Evolutionary conservation across 2,113 vertebrate genomes (phyloP).

Genomic region (Malurus melanocephalus): DNA sequence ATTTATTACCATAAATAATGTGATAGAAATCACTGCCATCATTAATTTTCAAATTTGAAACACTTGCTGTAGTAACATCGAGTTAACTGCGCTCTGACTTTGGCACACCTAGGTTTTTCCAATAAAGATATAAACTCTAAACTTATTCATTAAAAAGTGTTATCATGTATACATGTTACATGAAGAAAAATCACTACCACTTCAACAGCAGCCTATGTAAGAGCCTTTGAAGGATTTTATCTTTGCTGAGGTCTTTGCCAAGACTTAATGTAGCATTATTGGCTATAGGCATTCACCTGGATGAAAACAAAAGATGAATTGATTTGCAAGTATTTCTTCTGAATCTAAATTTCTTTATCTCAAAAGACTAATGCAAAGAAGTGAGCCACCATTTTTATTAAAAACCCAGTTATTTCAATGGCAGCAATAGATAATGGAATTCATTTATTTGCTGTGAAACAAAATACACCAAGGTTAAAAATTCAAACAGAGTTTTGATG

Average conservation of each 20-base stretch:
- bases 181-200: background rate
- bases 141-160: background rate
- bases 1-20: background rate
- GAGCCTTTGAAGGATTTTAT: background rate
- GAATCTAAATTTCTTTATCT: background rate
- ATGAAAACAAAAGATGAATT: background rate
- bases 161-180: background rate
- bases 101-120: background rate
- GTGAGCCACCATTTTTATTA: background rate
- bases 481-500: background rate
- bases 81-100: background rate
- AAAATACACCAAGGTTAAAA: background rate
- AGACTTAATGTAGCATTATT: background rate
- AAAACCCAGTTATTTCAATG: background rate
- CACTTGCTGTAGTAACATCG: background rate
- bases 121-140: background rate
- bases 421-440: background rate
- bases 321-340: background rate
- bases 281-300: background rate
- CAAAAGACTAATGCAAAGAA: background rate
- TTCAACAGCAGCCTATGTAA: rapidly evolving
- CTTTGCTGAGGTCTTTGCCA: background rate
- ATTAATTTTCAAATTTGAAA: background rate
- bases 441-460: background rate
- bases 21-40: background rate